These are phyloP conservation scores for Coelogynopora nodosa DNA, from an alignment of 2,888 invertebrate species.

Conservation along the genomic window DNA sequence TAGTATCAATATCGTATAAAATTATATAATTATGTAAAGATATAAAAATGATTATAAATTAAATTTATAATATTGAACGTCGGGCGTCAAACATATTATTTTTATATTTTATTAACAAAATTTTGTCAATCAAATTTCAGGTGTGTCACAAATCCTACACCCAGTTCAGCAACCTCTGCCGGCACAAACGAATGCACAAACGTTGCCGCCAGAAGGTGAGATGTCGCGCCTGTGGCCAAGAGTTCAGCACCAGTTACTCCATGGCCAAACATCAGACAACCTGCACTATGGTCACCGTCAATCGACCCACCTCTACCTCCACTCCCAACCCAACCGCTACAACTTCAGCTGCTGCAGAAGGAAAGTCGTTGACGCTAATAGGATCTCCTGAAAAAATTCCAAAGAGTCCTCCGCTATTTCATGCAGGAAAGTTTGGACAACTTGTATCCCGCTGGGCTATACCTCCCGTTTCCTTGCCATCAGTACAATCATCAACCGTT, in stretches of 20 bases:
- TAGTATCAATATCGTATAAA: too few species aligned
- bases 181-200: constrained; percentile 98
- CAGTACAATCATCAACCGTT: neutral
- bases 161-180: constrained; percentile 96
- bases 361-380: neutral
- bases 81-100: too few species aligned
- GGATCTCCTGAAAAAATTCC: neutral
- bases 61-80: too few species aligned
- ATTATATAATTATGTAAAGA: too few species aligned
- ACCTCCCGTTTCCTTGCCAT: neutral
- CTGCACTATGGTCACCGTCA: neutral
- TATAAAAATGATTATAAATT: too few species aligned
- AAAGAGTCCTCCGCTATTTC: too few species aligned
- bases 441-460: neutral
- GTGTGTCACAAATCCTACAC: constrained; percentile 90
- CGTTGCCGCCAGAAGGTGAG: constrained; percentile 68
- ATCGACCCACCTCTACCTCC: neutral
- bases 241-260: constrained; percentile 39
- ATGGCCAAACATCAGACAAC: constrained; percentile 33
- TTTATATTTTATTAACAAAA: too few species aligned
- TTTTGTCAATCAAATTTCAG: too few species aligned
- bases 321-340: neutral
- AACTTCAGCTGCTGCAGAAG: neutral
- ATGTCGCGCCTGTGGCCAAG: constrained; percentile 37
- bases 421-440: neutral